Percentiles rank a stretch among this genome's conserved stretches.
Conservation (phyloP, 2,797 vertebrate species). For the Sebastolobus altivelis region DNA sequence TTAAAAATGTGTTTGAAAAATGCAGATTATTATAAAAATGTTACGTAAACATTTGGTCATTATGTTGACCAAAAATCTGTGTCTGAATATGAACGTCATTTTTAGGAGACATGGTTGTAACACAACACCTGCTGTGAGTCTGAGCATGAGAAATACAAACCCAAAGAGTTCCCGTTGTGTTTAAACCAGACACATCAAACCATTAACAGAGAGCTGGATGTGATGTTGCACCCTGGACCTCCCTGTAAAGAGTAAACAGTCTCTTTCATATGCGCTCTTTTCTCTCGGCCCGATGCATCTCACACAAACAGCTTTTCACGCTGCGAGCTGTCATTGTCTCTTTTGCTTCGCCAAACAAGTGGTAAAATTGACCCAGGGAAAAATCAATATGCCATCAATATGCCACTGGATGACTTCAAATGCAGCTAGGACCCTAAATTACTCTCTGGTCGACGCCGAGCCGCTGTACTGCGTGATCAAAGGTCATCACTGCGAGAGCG, state of each 20-base stretch:
- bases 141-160: background rate
- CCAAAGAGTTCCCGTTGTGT: background rate
- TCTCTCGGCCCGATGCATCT: background rate
- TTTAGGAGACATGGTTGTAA: background rate
- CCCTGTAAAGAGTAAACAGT: background rate
- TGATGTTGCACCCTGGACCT: background rate
- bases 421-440: slow-evolving; percentile 52
- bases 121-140: background rate
- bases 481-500: slow-evolving; percentile 73
- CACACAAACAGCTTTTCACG: background rate
- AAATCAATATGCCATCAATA: slow-evolving; percentile 47
- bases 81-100: no score
- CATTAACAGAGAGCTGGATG: slow-evolving; percentile 1
- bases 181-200: background rate
- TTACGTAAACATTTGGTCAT: background rate
- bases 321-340: slow-evolving; percentile 29
- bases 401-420: slow-evolving; percentile 56
- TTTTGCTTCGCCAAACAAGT: slow-evolving; percentile 36
- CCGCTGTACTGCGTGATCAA: slow-evolving; percentile 66
- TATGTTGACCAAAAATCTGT: background rate
- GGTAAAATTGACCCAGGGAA: slow-evolving; percentile 34
- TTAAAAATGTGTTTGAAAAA: no score
- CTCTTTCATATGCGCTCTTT: background rate
- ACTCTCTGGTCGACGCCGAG: slow-evolving; percentile 24
- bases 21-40: no score